Conservation (phyloP, 2,797 vertebrate genomes). For the Smutsia temminckii region DNA sequence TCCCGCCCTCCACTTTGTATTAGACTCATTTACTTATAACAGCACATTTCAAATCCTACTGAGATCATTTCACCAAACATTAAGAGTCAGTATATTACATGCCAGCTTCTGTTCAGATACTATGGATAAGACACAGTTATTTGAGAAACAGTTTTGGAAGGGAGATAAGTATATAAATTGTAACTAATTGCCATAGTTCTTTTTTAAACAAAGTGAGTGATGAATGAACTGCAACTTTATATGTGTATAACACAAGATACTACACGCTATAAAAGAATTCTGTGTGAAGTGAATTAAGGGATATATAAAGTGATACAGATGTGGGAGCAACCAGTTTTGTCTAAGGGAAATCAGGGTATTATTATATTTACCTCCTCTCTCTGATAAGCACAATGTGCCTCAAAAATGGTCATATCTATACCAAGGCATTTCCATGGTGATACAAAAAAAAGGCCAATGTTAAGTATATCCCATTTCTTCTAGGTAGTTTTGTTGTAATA, state of each 20-base stretch:
- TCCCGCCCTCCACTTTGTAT: not conserved
- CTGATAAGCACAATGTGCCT: not conserved
- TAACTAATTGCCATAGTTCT: not conserved
- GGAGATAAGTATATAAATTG: not conserved
- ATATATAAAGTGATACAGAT: not conserved
- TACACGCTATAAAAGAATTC: not conserved
- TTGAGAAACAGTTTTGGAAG: not conserved
- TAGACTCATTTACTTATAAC: not conserved
- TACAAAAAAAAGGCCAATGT: not conserved
- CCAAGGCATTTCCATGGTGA: not conserved
- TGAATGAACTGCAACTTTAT: not conserved
- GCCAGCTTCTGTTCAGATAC: not conserved
- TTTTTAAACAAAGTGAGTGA: not conserved
- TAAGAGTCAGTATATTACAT: not conserved
- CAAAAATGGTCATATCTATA: not conserved
- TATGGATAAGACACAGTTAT: not conserved
- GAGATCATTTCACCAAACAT: not conserved
- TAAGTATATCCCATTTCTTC: not conserved
- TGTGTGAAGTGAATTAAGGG: not conserved
- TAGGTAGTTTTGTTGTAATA: constrained; percentile 1
- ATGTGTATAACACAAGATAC: not conserved
- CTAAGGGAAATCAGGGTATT: not conserved
- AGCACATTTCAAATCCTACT: constrained; percentile 19
- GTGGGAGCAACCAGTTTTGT: not conserved
- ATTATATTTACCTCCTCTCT: not conserved